Base-by-base conservation (phyloP, 2,888 invertebrate genomes). In the Epistrophe eligans region DNA sequence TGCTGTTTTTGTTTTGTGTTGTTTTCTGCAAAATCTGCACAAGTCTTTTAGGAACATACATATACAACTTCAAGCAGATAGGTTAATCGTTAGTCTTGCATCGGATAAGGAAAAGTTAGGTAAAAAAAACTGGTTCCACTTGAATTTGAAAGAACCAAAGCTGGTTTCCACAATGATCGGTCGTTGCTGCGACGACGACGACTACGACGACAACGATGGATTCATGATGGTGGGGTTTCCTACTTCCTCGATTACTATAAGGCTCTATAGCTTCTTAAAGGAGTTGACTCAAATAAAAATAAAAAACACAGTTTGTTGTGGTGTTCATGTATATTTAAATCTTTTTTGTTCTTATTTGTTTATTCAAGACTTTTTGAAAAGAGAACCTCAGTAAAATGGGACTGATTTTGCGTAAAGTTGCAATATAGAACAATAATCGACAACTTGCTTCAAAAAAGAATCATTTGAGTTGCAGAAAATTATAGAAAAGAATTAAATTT, bases 81-180 rank as follows among this genome's bases (percentile, higher is more conserved):
- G 82, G 82, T 87, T 85, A 81, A 82, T 85, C 81, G 77, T 43
- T 57, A 77, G 74, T 74, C 77, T 87, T 82, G 77, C 82, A 82
- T 82, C 74, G 82, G 82, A 87, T 82, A 87, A 87, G 85, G 85
- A 87, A 87, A 87, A 82, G 85, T 87, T 87, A 82, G 74, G 74
- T 77, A 79, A 79, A 79, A 24, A 24, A 24, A 87, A 82, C 85
- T 79, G 82, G 82, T 87, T 87, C 64, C 77, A 73, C 84, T 85
- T 81, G 84, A 85, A 80, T 77, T 73, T 70, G 35, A 67, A 62
- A 73, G 67, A 85, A 64, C 60, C 32, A 71, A 58, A 84, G 72
- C 80, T 77, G 84, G 76, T 77, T 77, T 76, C 35, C 67, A 67
- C 32, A 9, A 35, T 35, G 35, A 5, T 32, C 32, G 24, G 3